These are phyloP conservation scores for Amphiprion percula DNA, from an alignment of 2,113 vertebrate species.

Conservation along the genomic window DNA sequence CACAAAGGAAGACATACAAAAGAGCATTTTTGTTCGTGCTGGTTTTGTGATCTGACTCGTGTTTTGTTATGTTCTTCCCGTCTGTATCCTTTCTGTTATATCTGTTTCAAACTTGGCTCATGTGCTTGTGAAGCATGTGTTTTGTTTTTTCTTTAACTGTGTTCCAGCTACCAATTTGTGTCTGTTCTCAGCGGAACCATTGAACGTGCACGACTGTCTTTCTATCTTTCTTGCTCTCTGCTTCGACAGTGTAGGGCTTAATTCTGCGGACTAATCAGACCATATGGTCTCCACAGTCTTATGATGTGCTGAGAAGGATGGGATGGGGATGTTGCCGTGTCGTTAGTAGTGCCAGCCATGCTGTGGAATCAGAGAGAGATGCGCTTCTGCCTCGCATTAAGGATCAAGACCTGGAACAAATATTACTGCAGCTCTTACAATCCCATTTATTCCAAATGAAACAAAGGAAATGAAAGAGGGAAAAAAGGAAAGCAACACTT, in stretches of 20 bases:
- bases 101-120: conserved; percentile 25
- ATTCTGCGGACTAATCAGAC: conserved; percentile 73
- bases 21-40: conserved; percentile 28
- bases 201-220: conserved; percentile 15
- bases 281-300: conserved; percentile 76
- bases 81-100: conserved; percentile 40
- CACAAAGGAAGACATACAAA: conserved; percentile 19
- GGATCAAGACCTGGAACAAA: conserved; percentile 51
- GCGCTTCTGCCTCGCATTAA: conserved; percentile 44
- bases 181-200: conserved; percentile 45
- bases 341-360: conserved; percentile 52
- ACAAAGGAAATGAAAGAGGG: conserved; percentile 2
- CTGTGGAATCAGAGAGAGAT: conserved; percentile 48
- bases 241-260: conserved; percentile 68
- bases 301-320: conserved; percentile 69
- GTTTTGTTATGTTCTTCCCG: conserved; percentile 44
- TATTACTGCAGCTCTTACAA: conserved; percentile 21
- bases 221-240: conserved; percentile 41
- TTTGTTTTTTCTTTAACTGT: neutral
- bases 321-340: conserved; percentile 52
- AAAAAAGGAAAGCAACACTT: neutral
- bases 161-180: conserved; percentile 61
- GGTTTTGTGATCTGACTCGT: conserved; percentile 41
- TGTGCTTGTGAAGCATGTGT: conserved; percentile 7
- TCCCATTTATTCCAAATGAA: conserved; percentile 26